Evolutionary conservation across 2,113 vertebrate species (phyloP).

Genomic region (Setophaga petechia): DNA sequence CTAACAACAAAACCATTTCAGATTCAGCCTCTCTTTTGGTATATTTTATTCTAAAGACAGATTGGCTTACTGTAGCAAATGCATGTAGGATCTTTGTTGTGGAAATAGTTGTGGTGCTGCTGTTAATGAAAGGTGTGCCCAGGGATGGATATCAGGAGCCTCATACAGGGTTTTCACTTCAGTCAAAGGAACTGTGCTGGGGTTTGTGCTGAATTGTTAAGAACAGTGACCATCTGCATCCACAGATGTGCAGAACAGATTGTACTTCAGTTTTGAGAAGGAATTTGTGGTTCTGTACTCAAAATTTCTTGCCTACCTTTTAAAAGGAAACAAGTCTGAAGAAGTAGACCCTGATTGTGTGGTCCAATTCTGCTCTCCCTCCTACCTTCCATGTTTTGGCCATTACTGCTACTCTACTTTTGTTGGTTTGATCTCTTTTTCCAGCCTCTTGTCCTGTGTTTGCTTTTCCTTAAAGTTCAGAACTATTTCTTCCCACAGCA

Average conservation of each 20-base stretch:
- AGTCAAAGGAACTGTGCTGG: neutral
- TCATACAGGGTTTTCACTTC: neutral
- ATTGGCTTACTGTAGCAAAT: neutral
- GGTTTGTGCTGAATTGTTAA: neutral
- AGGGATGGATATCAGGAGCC: neutral
- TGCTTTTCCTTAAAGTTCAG: neutral
- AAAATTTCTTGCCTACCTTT: neutral
- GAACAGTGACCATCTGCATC: constrained; percentile 31
- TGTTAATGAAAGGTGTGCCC: neutral
- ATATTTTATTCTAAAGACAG: neutral
- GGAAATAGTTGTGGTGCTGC: neutral
- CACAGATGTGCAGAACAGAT: constrained; percentile 24
- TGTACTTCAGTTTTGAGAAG: neutral
- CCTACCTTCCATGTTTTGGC: accelerated
- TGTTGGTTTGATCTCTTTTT: neutral
- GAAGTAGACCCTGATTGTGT: neutral
- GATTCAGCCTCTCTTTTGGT: neutral
- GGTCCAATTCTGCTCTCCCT: neutral
- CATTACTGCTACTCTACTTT: accelerated
- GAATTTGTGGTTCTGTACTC: neutral
- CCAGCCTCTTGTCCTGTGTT: neutral
- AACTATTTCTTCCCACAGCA: neutral
- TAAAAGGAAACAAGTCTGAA: neutral
- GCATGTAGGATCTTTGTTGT: neutral
- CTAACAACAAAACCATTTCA: neutral